Evolutionary conservation across 64 coral and sea anemone genomes (phyloP).

Genomic region (Porites lutea): DNA sequence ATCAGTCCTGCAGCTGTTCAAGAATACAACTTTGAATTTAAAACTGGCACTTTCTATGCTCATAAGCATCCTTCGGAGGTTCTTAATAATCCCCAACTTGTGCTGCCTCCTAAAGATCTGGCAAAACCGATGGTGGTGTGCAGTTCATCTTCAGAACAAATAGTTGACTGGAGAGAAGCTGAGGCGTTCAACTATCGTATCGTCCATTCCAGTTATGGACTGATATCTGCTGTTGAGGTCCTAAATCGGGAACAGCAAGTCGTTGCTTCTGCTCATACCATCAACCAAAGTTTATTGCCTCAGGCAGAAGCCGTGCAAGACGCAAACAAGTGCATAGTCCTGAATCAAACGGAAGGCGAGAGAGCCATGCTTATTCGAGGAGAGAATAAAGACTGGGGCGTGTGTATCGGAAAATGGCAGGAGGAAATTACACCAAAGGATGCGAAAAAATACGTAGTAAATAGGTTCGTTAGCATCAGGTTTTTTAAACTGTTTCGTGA

Average conservation of each 20-base stretch:
- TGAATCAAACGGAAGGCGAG: conserved; percentile 12
- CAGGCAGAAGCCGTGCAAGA: conserved; percentile 6
- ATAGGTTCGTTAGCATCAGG: not conserved
- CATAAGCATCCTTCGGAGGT: conserved; percentile 4
- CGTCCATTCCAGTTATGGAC: conserved; percentile 21
- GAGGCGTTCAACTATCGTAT: conserved; percentile 35
- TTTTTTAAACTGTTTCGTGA: conserved; percentile 4
- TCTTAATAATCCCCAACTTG: conserved; percentile 1
- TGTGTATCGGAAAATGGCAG: conserved; percentile 56
- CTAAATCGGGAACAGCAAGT: conserved; percentile 22
- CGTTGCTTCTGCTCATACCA: conserved; percentile 29
- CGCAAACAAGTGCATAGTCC: not conserved
- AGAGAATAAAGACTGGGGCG: conserved; percentile 16
- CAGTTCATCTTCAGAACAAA: not conserved
- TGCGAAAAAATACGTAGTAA: too few relatives aligned
- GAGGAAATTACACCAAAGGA: too few relatives aligned
- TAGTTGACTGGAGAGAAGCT: conserved; percentile 1
- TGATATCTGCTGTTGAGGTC: conserved; percentile 59
- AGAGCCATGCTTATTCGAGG: conserved; percentile 70
- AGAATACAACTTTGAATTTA: not conserved
- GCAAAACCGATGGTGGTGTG: conserved; percentile 5
- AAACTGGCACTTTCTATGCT: not conserved
- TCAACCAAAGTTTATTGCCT: conserved; percentile 24
- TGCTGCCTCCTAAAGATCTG: conserved; percentile 12
- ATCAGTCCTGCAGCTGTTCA: not conserved